These are phyloP conservation scores for Sigmodon hispidus DNA, from an alignment of 2,113 vertebrate genomes.

Conservation along the genomic window DNA sequence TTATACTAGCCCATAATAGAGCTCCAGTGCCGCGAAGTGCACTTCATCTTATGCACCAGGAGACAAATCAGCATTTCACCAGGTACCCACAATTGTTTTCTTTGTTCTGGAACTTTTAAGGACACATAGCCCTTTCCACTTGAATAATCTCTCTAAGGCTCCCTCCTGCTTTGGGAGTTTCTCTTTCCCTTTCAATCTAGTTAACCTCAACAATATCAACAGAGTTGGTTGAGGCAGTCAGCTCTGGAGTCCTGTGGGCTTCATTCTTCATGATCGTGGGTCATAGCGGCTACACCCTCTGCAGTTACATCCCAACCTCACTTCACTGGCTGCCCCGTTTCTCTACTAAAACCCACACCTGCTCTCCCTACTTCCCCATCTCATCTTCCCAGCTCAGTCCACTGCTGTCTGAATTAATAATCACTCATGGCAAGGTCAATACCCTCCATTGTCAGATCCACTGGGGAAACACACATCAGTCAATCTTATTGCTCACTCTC, in stretches of 20 bases:
- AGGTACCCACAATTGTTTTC: too few relatives aligned
- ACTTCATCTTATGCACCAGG: not conserved
- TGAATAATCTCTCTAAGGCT: too few relatives aligned
- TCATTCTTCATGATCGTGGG: not conserved
- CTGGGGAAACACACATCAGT: not conserved
- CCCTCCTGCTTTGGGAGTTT: not conserved
- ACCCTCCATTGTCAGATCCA: not conserved
- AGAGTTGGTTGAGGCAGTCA: not conserved
- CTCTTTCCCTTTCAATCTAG: not conserved
- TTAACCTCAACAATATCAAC: not conserved
- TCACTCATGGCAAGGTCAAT: not conserved
- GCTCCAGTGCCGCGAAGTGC: not conserved
- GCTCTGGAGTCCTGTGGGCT: not conserved
- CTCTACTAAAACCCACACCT: not conserved
- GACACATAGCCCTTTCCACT: not conserved
- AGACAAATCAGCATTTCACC: not conserved
- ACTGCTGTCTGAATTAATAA: not conserved
- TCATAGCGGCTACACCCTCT: not conserved
- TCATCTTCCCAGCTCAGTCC: not conserved
- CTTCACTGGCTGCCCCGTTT: not conserved
- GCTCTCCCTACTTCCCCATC: not conserved
- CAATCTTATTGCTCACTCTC: not conserved
- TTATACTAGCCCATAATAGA: not conserved
- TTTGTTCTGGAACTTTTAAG: not conserved
- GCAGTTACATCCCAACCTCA: not conserved